Evolutionary conservation across 2,113 vertebrate genomes (phyloP).

Genomic region (Pristiophorus japonicus): DNA sequence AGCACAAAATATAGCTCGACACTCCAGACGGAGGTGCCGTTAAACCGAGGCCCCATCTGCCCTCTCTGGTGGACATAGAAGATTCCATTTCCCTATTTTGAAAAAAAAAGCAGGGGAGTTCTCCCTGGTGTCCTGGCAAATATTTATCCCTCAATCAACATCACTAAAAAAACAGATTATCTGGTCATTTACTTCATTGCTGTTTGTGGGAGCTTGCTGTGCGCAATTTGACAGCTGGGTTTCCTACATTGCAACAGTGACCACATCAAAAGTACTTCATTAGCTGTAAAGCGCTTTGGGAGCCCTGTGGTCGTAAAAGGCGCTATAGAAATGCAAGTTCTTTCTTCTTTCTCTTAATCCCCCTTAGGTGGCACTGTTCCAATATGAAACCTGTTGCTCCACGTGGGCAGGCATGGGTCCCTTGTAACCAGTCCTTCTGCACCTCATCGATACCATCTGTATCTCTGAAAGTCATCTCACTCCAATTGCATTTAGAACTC

Average conservation of each 20-base stretch:
- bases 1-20: background rate
- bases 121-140: background rate
- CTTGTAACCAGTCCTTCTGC: background rate
- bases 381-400: background rate
- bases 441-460: background rate
- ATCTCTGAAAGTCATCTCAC: background rate
- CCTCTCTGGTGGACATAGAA: background rate
- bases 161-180: background rate
- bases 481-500: background rate
- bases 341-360: background rate
- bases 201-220: background rate
- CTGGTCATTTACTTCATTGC: background rate
- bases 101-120: background rate
- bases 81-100: background rate
- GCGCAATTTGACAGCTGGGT: background rate
- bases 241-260: background rate
- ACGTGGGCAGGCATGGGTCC: background rate
- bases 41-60: background rate
- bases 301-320: background rate
- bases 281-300: background rate
- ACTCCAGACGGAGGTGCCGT: too few species aligned
- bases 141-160: background rate
- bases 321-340: background rate
- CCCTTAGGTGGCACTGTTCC: background rate
- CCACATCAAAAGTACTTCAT: background rate